phyloP scores from a whole-genome alignment of 53 echinoderm and acorn worm genomes.

The Zoroaster sp. region DNA sequence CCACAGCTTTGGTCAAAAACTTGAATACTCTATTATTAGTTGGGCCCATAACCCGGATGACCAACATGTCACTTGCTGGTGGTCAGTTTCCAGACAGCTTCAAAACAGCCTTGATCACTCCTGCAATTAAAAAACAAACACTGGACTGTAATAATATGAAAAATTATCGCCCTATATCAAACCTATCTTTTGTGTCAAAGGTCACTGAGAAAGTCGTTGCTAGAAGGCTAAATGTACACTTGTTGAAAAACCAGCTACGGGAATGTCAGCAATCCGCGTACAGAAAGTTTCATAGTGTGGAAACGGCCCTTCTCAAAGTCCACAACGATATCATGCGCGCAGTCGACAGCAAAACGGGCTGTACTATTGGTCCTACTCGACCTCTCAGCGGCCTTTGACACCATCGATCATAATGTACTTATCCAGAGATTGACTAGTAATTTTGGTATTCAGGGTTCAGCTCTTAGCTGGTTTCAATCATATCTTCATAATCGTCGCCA shows the following conservation, averaged over 20 bases:
- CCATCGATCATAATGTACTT: conserved; percentile 28
- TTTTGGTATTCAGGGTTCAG: neutral
- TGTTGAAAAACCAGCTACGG: neutral
- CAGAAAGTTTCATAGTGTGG: conserved; percentile 14
- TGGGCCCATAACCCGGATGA: neutral
- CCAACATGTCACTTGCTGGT: neutral
- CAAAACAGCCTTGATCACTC: conserved; percentile 45
- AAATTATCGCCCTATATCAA: conserved; percentile 36
- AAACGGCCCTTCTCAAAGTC: conserved; percentile 40
- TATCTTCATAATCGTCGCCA: neutral
- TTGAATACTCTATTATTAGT: neutral
- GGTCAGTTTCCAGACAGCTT: conserved; percentile 22
- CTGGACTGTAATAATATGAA: conserved; percentile 13
- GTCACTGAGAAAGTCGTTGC: conserved; percentile 22
- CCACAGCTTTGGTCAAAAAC: conserved; percentile 19
- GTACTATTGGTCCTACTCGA: conserved; percentile 21
- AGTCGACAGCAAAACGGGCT: neutral
- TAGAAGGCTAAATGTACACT: neutral
- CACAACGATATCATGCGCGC: conserved; percentile 32
- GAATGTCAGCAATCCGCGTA: conserved; percentile 30
- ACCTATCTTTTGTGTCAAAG: conserved; percentile 28
- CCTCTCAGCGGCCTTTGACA: conserved; percentile 45
- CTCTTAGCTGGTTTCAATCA: conserved; percentile 4
- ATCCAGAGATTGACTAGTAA: neutral
- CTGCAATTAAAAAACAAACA: conserved; percentile 22